Percentiles rank a stretch among this genome's conserved stretches.
Conservation (phyloP, 1,140 invertebrate genomes). For the Euura saliciscinereae region DNA sequence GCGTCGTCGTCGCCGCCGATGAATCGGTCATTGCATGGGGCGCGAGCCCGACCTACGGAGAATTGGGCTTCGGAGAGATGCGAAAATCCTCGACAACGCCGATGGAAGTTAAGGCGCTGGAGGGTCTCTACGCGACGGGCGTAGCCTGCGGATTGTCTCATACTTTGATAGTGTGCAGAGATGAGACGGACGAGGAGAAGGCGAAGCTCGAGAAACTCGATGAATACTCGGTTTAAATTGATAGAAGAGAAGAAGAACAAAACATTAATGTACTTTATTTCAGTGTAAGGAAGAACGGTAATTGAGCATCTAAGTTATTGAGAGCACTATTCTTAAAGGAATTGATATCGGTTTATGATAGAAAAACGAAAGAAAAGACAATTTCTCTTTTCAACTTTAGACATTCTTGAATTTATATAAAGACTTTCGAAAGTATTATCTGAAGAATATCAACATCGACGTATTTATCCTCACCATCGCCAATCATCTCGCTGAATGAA, state of each 20-base stretch:
- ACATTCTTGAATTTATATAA: background rate
- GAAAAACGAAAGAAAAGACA: too few species aligned
- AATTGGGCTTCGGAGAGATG: constrained; percentile 88
- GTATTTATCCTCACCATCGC: background rate
- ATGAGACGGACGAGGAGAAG: constrained; percentile 71
- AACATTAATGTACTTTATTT: constrained; percentile 9
- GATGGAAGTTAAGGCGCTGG: constrained; percentile 86
- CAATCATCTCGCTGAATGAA: background rate
- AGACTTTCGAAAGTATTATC: constrained; percentile 10
- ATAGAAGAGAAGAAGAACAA: background rate
- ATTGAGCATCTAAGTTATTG: constrained; percentile 4
- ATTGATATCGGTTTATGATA: constrained; percentile 5
- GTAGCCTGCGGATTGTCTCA: constrained; percentile 86
- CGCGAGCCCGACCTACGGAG: constrained; percentile 88
- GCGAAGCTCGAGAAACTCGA: constrained; percentile 68
- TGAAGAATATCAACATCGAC: constrained; percentile 6
- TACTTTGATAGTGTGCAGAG: constrained; percentile 74
- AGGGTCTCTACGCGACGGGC: constrained; percentile 79
- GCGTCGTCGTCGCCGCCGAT: constrained; percentile 87
- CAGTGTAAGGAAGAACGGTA: background rate
- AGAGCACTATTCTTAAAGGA: constrained; percentile 10
- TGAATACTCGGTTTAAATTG: constrained; percentile 58
- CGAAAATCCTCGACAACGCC: constrained; percentile 86
- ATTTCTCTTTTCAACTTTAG: too few species aligned
- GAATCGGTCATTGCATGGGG: constrained; percentile 92